These are phyloP conservation scores for Pelecanus crispus DNA, from an alignment of 2,113 vertebrate genomes.

Conservation along the genomic window DNA sequence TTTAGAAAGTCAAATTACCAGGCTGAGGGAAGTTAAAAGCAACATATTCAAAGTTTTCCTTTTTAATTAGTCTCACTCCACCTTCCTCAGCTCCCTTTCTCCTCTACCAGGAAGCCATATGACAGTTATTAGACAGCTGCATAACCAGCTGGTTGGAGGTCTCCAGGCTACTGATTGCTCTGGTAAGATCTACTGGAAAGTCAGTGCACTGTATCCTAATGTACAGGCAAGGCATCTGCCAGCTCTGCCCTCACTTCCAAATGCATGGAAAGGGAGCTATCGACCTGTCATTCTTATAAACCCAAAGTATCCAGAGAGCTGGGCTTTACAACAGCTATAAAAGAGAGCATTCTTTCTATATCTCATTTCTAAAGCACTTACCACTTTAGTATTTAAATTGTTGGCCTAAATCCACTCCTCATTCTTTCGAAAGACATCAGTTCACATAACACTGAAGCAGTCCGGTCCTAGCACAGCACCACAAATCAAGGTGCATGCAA, in stretches of 20 bases:
- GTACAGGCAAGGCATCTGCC: slow-evolving; percentile 17
- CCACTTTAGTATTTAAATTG: neutral
- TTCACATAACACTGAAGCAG: neutral
- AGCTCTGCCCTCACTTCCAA: neutral
- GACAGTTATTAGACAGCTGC: slow-evolving; percentile 50
- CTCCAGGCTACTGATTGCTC: slow-evolving; percentile 34
- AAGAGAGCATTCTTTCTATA: neutral
- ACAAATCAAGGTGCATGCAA: neutral
- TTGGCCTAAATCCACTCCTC: neutral
- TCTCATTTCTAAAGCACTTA: neutral
- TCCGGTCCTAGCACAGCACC: neutral
- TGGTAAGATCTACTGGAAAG: neutral
- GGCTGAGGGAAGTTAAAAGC: neutral
- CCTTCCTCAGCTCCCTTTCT: neutral
- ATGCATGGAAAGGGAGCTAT: slow-evolving; percentile 8
- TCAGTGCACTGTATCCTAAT: neutral
- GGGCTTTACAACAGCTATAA: neutral
- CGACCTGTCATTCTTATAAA: neutral
- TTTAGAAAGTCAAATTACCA: neutral
- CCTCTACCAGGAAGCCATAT: neutral
- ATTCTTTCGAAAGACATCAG: neutral
- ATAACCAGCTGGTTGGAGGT: slow-evolving; percentile 53
- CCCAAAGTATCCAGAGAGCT: neutral
- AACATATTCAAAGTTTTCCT: neutral
- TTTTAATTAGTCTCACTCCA: slow-evolving; percentile 47